Evolutionary conservation across 2,797 vertebrate species (phyloP).

Genomic region (Cyprinodon diabolis): DNA sequence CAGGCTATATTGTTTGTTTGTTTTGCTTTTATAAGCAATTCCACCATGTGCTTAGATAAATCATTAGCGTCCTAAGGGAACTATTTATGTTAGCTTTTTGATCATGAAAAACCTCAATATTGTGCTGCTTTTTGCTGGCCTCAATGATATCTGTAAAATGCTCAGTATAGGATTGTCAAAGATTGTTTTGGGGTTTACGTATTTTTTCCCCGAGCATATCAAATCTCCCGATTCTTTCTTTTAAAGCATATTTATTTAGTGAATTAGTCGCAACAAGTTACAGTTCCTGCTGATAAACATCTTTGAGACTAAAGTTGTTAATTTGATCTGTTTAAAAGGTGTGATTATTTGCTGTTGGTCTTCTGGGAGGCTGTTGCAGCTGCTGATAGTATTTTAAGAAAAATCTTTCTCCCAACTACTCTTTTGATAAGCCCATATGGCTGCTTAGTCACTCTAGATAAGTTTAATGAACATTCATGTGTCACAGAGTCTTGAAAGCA

Average conservation of each 20-base stretch:
- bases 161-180: slow-evolving; percentile 34
- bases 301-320: slow-evolving; percentile 34
- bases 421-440: slow-evolving; percentile 20
- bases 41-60: slow-evolving; percentile 17
- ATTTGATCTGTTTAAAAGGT: slow-evolving; percentile 55
- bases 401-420: slow-evolving; percentile 30
- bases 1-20: slow-evolving; percentile 25
- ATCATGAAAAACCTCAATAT: neutral
- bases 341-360: slow-evolving; percentile 54
- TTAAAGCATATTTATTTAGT: slow-evolving; percentile 19
- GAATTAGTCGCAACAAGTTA: slow-evolving; percentile 31
- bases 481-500: slow-evolving; percentile 7
- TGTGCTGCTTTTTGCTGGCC: slow-evolving; percentile 15
- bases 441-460: slow-evolving; percentile 21
- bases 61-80: slow-evolving; percentile 7
- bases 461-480: slow-evolving; percentile 13
- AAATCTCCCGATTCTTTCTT: slow-evolving; percentile 21
- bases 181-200: slow-evolving; percentile 28
- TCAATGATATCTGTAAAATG: slow-evolving; percentile 21
- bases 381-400: slow-evolving; percentile 43
- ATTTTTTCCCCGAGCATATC: slow-evolving; percentile 18
- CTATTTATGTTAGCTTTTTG: neutral
- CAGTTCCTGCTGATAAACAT: slow-evolving; percentile 38
- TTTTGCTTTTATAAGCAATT: slow-evolving; percentile 34
- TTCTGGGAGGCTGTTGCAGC: slow-evolving; percentile 38